A percentile compares a stretch with the other conserved stretches of the same genome.
These are phyloP conservation scores for Pogonomyrmex californicus DNA, from an alignment of 1,140 invertebrate genomes.

Conservation along the genomic window DNA sequence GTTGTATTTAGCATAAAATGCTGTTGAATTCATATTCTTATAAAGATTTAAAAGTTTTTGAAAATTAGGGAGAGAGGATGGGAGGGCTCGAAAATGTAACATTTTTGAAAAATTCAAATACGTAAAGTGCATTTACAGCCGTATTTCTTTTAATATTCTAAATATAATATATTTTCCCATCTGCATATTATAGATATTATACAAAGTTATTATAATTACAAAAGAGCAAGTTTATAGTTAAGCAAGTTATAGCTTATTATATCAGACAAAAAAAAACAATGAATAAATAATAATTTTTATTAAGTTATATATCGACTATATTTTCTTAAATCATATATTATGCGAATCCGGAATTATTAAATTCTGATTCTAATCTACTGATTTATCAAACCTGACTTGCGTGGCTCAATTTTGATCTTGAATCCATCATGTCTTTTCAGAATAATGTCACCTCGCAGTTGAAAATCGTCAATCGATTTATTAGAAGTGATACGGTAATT, in stretches of 20 bases:
- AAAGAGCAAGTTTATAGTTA: too few species aligned
- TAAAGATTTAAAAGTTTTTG: too few species aligned
- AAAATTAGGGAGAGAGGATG: too few species aligned
- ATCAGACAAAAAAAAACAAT: neutral
- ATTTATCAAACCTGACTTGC: constrained; percentile 26
- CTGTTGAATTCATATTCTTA: too few species aligned
- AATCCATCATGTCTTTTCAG: constrained; percentile 87
- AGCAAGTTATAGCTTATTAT: too few species aligned
- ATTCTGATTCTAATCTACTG: neutral
- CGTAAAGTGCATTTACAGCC: too few species aligned
- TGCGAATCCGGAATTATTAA: neutral
- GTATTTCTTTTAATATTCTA: neutral
- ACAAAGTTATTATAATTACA: too few species aligned
- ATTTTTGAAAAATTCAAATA: too few species aligned
- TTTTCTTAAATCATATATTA: neutral
- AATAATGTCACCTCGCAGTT: constrained; percentile 85
- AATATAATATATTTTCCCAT: neutral
- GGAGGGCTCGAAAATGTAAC: too few species aligned
- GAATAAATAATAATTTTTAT: neutral
- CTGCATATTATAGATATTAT: neutral
- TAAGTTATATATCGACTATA: neutral
- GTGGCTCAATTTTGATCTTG: constrained; percentile 82
- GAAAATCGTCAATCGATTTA: constrained; percentile 83
- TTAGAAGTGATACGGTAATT: constrained; percentile 87
- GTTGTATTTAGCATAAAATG: too few species aligned